Evolutionary conservation across 2,113 vertebrate genomes (phyloP).

Genomic region (Anser cygnoides): DNA sequence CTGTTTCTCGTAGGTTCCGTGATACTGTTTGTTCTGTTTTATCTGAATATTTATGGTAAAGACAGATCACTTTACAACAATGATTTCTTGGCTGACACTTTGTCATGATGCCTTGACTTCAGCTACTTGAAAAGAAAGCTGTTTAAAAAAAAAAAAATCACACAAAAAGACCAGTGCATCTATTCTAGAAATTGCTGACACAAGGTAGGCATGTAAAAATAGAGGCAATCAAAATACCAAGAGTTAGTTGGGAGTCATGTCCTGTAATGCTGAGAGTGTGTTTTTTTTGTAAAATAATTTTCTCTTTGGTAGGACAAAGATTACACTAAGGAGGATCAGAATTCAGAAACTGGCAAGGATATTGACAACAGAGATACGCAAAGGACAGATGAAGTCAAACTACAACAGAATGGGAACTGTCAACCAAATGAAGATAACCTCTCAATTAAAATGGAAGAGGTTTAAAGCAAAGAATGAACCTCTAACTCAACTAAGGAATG

Average conservation of each 20-base stretch:
- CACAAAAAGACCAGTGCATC: fast-evolving
- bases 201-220: neutral
- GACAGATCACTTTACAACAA: neutral
- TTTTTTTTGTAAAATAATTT: constrained; percentile 4
- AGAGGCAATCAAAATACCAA: neutral
- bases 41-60: neutral
- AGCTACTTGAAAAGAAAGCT: neutral
- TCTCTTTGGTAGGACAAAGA: constrained; percentile 76
- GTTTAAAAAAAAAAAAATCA: neutral
- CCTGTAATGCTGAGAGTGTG: neutral
- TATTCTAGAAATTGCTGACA: neutral
- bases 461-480: constrained; percentile 54
- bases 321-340: constrained; percentile 72
- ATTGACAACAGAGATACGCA: constrained; percentile 68
- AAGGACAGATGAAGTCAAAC: constrained; percentile 74
- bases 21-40: neutral
- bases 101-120: neutral
- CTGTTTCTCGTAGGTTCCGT: neutral
- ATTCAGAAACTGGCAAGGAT: constrained; percentile 77
- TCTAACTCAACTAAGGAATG: constrained; percentile 26
- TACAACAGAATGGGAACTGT: constrained; percentile 90
- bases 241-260: neutral
- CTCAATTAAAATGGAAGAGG: constrained; percentile 71
- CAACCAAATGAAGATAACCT: constrained; percentile 78
- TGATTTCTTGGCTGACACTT: neutral